These are phyloP conservation scores for Nothoprocta pentlandii DNA, from an alignment of 2,113 vertebrate species.

Conservation along the genomic window DNA sequence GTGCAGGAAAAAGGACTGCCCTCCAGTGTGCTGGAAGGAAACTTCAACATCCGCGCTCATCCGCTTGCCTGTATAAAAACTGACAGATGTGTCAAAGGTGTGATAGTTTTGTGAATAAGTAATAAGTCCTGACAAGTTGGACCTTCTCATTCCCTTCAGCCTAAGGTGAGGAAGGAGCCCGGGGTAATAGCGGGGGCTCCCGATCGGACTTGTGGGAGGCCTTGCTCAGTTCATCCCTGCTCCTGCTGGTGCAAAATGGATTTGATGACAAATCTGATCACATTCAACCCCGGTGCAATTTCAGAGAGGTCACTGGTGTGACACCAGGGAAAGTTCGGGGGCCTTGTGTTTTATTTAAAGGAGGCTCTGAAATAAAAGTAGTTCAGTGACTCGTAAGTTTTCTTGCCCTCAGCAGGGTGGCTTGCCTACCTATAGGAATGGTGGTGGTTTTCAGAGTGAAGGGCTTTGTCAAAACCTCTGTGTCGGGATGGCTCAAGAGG, in stretches of 20 bases:
- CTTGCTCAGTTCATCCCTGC: neutral
- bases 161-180: slow-evolving; percentile 74
- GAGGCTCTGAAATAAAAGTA: slow-evolving; percentile 22
- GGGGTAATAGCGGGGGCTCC: slow-evolving; percentile 53
- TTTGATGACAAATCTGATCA: slow-evolving; percentile 66
- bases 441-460: slow-evolving; percentile 17
- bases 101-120: slow-evolving; percentile 75
- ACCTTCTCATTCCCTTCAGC: slow-evolving; percentile 79
- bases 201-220: slow-evolving; percentile 55
- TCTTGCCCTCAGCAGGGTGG: neutral
- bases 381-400: slow-evolving; percentile 33
- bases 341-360: slow-evolving; percentile 43
- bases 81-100: slow-evolving; percentile 85
- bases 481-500: slow-evolving; percentile 41
- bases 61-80: slow-evolving; percentile 77
- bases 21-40: slow-evolving; percentile 71
- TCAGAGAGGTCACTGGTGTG: slow-evolving; percentile 52
- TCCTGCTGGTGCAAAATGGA: slow-evolving; percentile 59
- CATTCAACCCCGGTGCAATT: slow-evolving; percentile 58
- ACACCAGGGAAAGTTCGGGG: slow-evolving; percentile 18
- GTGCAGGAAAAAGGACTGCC: slow-evolving; percentile 72
- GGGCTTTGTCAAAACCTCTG: slow-evolving; percentile 27
- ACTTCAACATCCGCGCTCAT: slow-evolving; percentile 76
- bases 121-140: slow-evolving; percentile 82
- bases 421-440: neutral